A percentile compares a stretch with the other conserved stretches of the same genome.
Evolutionary conservation across 1,140 invertebrate genomes (phyloP).

Genomic region (Lordiphosa stackelbergi): DNA sequence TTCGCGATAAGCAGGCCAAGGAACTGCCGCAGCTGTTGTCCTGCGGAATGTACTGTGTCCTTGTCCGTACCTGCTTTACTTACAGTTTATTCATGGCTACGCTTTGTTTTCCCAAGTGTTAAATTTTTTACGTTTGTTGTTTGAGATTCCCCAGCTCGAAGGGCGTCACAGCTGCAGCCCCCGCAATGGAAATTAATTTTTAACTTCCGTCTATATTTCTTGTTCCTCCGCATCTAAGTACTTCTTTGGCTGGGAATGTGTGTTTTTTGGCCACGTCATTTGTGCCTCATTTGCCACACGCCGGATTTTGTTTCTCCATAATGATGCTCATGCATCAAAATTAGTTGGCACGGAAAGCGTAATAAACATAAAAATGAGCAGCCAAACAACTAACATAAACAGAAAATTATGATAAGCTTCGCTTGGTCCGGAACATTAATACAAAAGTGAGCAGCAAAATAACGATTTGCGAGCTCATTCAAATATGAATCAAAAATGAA

Average conservation of each 20-base stretch:
- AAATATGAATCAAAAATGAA: no score
- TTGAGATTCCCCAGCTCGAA: constrained; percentile 51
- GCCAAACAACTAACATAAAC: constrained; percentile 57
- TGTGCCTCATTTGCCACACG: constrained; percentile 46
- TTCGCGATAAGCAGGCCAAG: constrained; percentile 32
- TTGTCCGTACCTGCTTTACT: constrained; percentile 46
- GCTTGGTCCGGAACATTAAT: constrained; percentile 9
- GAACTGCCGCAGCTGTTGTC: constrained; percentile 51
- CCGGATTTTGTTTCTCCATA: constrained; percentile 36
- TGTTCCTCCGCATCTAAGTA: constrained; percentile 14
- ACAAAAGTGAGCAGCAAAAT: no score
- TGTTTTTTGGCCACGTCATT: constrained; percentile 36
- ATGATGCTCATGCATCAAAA: constrained; percentile 69
- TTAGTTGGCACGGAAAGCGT: constrained; percentile 30
- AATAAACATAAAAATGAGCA: constrained; percentile 52
- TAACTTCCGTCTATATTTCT: constrained; percentile 71
- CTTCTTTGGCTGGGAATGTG: constrained; percentile 26
- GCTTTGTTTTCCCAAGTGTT: constrained; percentile 55
- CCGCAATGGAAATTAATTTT: constrained; percentile 69
- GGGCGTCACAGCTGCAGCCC: constrained; percentile 55
- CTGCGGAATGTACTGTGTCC: constrained; percentile 10
- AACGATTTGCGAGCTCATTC: no score
- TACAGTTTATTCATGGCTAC: constrained; percentile 62
- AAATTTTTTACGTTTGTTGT: constrained; percentile 73
- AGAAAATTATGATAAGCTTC: constrained; percentile 64